Evolutionary conservation across 2,797 vertebrate genomes (phyloP), one percentile per base, ranked within the genome.

Genomic region (Phrynocephalus vlangalii): DNA sequence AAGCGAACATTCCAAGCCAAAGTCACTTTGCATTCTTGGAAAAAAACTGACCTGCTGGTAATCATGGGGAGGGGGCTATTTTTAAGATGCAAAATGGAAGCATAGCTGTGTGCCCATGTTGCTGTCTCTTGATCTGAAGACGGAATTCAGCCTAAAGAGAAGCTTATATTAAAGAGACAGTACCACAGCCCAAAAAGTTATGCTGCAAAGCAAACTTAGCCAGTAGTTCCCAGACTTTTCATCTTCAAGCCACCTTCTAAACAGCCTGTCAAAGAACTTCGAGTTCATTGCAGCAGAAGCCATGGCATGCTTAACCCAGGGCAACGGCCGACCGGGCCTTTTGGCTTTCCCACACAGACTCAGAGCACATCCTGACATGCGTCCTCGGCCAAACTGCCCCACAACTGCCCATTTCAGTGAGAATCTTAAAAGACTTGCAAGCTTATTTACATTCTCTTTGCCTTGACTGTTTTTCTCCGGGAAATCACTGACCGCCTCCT

Each of bases 101-200:
- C 68, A 80, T 76, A 86, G 28, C 4, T 71, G 13, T 77, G 22
- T 0, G 13, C 87, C 85, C 85, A 48, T 30, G 38, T 44, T 33
- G 50, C 6, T 71, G 9, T 67, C 52, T 13, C 10, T 18, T 7
- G 81, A 82, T 68, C 2, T 26, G 71, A 30, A 76, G 15, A 16
- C 1, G 0, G 87, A 75, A 63, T 70, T 24, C 80, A 44, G 72
- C 52, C 81, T 1, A 86, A 89, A 86, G 30, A 2, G 1, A 82
- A 5, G 72, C 38, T 77, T 82, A 48, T 16, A 56, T 71, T 13
- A 22, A 0, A 0, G 83, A 0, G 0, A 22, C 28, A 30, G 56
- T 80, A 2, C 81, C 3, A 8, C 68, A 15, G 28, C 2, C 50
- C 63, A 68, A 79, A 71, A 66, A 56, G 26, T n/a, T 56, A 33